These are phyloP conservation scores for Acanthosepion esculentum DNA, from an alignment of 2,888 invertebrate species.

Conservation along the genomic window DNA sequence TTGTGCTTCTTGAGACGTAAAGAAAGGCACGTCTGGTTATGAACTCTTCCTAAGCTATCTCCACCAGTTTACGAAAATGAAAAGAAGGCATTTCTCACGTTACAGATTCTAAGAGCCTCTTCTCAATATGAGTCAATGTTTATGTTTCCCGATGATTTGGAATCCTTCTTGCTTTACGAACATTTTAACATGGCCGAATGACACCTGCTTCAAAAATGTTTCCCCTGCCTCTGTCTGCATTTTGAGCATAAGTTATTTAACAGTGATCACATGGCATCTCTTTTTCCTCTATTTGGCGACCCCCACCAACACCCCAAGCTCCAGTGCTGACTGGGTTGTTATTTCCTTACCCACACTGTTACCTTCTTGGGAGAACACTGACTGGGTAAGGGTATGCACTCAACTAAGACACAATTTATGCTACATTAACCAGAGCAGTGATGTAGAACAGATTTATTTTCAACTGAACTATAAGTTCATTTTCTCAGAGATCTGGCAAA, in stretches of 20 bases:
- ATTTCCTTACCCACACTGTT: background rate
- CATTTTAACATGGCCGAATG: too few relatives aligned
- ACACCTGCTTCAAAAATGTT: too few relatives aligned
- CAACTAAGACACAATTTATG: background rate
- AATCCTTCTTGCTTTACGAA: too few relatives aligned
- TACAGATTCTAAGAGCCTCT: too few relatives aligned
- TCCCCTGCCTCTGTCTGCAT: background rate
- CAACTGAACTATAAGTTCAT: constrained; percentile 7
- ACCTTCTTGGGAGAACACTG: background rate
- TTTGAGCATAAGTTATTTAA: background rate
- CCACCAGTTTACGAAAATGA: too few relatives aligned
- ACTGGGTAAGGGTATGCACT: background rate
- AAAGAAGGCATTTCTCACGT: too few relatives aligned
- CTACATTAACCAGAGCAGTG: background rate
- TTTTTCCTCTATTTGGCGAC: background rate
- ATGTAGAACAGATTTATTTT: constrained; percentile 9
- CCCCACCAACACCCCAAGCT: background rate
- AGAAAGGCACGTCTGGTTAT: too few relatives aligned
- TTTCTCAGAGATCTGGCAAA: background rate
- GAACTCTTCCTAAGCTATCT: too few relatives aligned
- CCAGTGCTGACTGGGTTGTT: background rate
- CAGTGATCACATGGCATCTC: background rate
- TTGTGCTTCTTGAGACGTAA: too few relatives aligned
- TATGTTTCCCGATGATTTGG: too few relatives aligned
- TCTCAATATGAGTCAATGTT: too few relatives aligned